Evolutionary conservation across 2,888 invertebrate species (phyloP).

Genomic region (Sepiola atlantica): DNA sequence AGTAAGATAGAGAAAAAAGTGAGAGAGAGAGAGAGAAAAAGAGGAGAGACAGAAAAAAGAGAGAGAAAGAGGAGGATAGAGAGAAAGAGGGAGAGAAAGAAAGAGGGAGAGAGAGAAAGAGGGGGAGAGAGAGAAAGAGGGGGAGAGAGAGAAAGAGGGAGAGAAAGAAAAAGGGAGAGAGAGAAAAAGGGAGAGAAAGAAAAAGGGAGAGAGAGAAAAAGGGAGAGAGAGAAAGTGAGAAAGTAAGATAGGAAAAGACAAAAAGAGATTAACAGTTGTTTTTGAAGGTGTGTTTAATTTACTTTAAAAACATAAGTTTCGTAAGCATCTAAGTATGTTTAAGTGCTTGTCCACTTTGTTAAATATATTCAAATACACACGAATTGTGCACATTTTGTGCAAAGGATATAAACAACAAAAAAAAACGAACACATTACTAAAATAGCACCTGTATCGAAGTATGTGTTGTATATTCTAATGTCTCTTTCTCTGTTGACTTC

Average conservation of each 20-base stretch:
- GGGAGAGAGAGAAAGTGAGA: not conserved
- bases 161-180: too few species aligned
- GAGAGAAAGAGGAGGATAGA: not conserved
- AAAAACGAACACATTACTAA: not conserved
- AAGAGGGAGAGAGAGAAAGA: not conserved
- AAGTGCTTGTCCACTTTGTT: not conserved
- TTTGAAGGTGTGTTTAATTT: not conserved
- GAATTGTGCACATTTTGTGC: not conserved
- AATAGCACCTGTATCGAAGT: not conserved
- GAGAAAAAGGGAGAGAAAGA: not conserved
- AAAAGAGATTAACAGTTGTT: not conserved
- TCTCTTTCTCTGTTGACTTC: not conserved
- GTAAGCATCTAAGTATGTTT: not conserved
- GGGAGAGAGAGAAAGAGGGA: not conserved
- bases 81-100: not conserved
- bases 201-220: not conserved
- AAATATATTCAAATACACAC: not conserved
- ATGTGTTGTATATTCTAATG: not conserved
- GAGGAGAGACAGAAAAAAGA: not conserved
- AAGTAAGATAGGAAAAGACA: not conserved
- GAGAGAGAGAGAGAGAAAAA: not conserved
- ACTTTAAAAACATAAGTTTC: not conserved
- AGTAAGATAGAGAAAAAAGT: not conserved
- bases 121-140: not conserved
- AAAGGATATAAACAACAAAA: not conserved